Percentiles rank a stretch among this genome's conserved stretches.
phyloP scores from a whole-genome alignment of 2,888 invertebrate species.

The Mythimna albipuncta region DNA sequence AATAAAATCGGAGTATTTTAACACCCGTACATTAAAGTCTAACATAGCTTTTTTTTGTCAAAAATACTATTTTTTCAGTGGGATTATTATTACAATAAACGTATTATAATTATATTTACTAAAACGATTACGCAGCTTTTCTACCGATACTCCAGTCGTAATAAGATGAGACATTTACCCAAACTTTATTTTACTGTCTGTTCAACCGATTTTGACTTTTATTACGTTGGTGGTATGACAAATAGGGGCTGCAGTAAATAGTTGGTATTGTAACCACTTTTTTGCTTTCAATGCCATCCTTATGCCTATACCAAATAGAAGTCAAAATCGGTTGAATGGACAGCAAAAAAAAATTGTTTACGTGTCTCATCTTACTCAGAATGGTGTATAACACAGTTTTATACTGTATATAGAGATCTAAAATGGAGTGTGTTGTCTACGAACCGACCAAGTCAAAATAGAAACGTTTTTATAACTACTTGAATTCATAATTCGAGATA shows the following conservation, averaged over 20 bases:
- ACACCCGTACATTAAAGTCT: slow-evolving; percentile 58
- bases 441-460: neutral
- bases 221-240: too few species aligned
- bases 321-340: too few species aligned
- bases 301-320: too few species aligned
- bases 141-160: too few species aligned
- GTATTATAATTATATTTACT: slow-evolving; percentile 13
- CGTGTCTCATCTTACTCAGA: too few species aligned
- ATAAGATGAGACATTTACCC: too few species aligned
- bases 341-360: too few species aligned
- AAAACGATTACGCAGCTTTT: slow-evolving; percentile 11
- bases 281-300: too few species aligned
- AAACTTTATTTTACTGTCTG: neutral
- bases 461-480: neutral
- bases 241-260: too few species aligned
- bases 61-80: slow-evolving; percentile 59
- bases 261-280: too few species aligned
- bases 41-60: slow-evolving; percentile 27
- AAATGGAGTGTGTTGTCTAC: neutral
- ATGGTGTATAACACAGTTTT: neutral
- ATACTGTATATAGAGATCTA: slow-evolving; percentile 4
- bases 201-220: too few species aligned
- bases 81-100: slow-evolving; percentile 26
- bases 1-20: slow-evolving; percentile 65
- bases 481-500: neutral